Percentiles rank a stretch among this genome's conserved stretches.
These are phyloP conservation scores for Zootermopsis nevadensis DNA, from an alignment of 2,888 invertebrate genomes.

Conservation along the genomic window DNA sequence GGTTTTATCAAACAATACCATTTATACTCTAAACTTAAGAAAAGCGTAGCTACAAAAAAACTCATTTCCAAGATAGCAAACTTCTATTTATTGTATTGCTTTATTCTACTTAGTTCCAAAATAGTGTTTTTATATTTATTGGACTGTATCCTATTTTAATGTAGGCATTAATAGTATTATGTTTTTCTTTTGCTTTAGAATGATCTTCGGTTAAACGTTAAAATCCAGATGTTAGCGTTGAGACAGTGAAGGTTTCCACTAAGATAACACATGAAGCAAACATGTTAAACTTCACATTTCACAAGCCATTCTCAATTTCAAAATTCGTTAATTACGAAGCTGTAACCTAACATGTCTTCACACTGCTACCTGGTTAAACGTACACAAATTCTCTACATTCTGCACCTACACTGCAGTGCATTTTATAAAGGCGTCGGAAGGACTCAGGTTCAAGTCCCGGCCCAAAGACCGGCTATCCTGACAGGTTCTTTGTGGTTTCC, in stretches of 20 bases:
- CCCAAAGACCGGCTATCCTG: too few relatives aligned
- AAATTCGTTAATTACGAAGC: too few relatives aligned
- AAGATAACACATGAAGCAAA: neutral
- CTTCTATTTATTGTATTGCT: neutral
- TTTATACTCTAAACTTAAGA: neutral
- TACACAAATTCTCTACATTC: too few relatives aligned
- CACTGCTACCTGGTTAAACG: too few relatives aligned
- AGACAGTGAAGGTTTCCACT: neutral
- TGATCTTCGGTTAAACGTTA: neutral
- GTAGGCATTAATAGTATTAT: neutral
- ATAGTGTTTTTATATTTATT: neutral
- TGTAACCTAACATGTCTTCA: too few relatives aligned
- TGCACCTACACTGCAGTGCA: too few relatives aligned
- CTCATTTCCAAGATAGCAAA: conserved; percentile 10
- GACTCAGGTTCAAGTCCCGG: too few relatives aligned
- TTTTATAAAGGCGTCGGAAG: too few relatives aligned
- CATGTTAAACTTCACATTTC: neutral
- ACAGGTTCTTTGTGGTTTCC: too few relatives aligned
- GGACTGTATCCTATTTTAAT: neutral
- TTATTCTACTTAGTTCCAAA: neutral
- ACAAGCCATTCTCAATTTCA: too few relatives aligned
- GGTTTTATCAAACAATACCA: conserved; percentile 29
- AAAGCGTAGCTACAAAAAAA: neutral
- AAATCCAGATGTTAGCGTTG: neutral
- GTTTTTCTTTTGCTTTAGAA: neutral